These are phyloP conservation scores for Corythornis madagascariensis DNA, from an alignment of 2,113 vertebrate species.

Conservation along the genomic window DNA sequence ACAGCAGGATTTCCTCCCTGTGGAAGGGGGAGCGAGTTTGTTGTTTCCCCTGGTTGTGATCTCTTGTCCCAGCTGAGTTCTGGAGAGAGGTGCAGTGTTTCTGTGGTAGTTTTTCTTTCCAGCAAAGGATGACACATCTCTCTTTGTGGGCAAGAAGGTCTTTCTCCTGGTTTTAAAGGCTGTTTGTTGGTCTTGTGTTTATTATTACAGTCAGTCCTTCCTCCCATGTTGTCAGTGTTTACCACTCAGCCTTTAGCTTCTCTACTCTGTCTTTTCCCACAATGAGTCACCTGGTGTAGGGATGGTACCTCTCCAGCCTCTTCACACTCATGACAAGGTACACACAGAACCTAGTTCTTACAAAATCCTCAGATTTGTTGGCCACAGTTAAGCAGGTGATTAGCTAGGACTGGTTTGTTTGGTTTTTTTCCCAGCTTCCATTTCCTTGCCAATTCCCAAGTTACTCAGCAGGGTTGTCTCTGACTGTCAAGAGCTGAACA, in stretches of 20 bases:
- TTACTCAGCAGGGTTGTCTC: neutral
- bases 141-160: neutral
- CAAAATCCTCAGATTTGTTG: neutral
- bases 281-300: neutral
- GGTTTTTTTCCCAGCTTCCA: neutral
- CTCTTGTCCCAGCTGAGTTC: neutral
- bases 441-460: neutral
- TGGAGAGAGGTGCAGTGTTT: neutral
- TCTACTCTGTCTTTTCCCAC: neutral
- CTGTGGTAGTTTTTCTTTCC: neutral
- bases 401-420: neutral
- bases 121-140: neutral
- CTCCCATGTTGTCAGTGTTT: neutral
- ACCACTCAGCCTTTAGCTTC: neutral
- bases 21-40: neutral
- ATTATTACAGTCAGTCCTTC: neutral
- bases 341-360: neutral
- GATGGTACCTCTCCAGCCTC: neutral
- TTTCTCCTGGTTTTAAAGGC: neutral
- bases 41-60: neutral
- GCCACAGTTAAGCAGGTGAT: neutral
- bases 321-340: neutral
- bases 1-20: neutral
- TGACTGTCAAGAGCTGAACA: neutral
- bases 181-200: neutral